Base-by-base conservation (phyloP, 2,797 vertebrate species). In the Florisuga fusca region DNA sequence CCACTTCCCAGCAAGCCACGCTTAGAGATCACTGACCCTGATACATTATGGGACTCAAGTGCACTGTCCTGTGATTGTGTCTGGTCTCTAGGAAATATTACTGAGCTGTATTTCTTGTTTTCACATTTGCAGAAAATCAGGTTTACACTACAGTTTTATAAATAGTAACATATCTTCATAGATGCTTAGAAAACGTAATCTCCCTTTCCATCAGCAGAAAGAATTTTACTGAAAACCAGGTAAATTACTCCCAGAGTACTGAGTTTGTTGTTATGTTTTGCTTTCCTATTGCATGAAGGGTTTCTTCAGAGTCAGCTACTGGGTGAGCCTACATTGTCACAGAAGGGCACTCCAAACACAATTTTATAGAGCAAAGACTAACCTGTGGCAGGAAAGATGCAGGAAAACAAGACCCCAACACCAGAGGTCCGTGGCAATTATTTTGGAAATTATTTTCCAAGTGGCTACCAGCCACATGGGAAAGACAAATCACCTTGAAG, bases 281-380 rank as follows among this genome's bases (percentile, higher is more conserved):
- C 53, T 20, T 76, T 81, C 25, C 50, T 57, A 1, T 29, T 74
- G 45, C 38, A 74, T 16, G 58, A 93, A 89, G 34, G 8, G 12
- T 77, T 91, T 74, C 78, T 81, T 91, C 91, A 92, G 43, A 80
- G 46, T 71, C 72, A 75, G 50, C 57, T 92, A 41, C 77, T 45
- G 62, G 61, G 46, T 72, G 64, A 89, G 68, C 36, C 58, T 72
- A 23, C 51, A 7, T 34, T 51, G 31, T 10, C 85, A 89, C 29
- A 78, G 76, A 90, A 86, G 19, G 41, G 54, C 66, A 77, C n/a
- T 90, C 59, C 59, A 89, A 82, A 90, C 43, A 38, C 41, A 61
- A 41, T 61, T 71, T 55, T 26, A 21, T 3, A 59, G 46, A 67
- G 23, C 62, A 63, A 50, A 79, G 38, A 59, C 38, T 63, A 67